Evolutionary conservation across 2,113 vertebrate species (phyloP).

Genomic region (Mionectes macconnelli): DNA sequence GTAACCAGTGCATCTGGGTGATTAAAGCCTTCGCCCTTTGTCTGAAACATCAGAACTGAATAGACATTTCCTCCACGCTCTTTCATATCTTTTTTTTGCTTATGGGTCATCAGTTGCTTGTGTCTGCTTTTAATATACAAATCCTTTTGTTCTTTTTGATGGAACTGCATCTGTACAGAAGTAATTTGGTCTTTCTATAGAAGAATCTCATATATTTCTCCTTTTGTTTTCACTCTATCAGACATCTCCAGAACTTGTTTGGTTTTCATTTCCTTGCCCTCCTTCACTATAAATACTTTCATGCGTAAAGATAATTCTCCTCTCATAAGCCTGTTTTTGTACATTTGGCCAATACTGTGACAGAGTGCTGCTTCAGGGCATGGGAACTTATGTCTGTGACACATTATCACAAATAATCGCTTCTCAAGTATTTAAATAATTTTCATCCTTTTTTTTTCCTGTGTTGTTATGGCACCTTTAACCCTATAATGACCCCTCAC

Average conservation of each 20-base stretch:
- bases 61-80: background rate
- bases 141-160: slow-evolving; percentile 23
- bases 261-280: slow-evolving; percentile 66
- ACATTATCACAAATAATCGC: background rate
- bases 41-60: background rate
- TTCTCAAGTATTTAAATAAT: slow-evolving; percentile 17
- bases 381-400: background rate
- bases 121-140: slow-evolving; percentile 23
- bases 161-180: background rate
- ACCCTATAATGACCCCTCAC: background rate
- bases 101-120: background rate
- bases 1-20: background rate
- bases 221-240: slow-evolving; percentile 18
- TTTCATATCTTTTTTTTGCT: background rate
- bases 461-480: background rate
- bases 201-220: slow-evolving; percentile 34
- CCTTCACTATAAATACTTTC: slow-evolving; percentile 40
- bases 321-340: background rate
- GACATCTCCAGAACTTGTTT: slow-evolving; percentile 61
- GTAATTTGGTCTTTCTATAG: background rate
- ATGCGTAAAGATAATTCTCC: slow-evolving; percentile 3
- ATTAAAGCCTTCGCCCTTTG: background rate
- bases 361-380: background rate
- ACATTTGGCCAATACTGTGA: background rate
- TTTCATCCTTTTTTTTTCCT: background rate